These are phyloP conservation scores for Ctenopoma kingsleyae DNA, from an alignment of 2,797 vertebrate species.

Conservation along the genomic window DNA sequence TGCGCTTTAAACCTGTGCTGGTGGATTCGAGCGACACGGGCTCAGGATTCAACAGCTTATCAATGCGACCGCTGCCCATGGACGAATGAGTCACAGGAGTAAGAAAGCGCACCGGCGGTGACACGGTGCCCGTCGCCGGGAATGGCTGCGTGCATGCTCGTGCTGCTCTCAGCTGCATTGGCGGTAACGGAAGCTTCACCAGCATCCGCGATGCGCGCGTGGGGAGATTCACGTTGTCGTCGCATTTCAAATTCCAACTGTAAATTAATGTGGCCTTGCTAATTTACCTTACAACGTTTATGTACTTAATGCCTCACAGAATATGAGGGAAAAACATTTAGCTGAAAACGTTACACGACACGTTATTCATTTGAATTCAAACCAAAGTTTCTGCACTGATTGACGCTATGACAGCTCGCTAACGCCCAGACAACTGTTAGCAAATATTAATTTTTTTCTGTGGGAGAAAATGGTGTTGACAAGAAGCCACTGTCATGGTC, in stretches of 20 bases:
- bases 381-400: conserved; percentile 34
- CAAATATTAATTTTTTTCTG: no score
- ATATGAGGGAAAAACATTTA: neutral
- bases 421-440: neutral
- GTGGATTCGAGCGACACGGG: neutral
- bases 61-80: neutral
- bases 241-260: neutral
- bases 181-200: conserved; percentile 23
- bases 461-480: neutral
- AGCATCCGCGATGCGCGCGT: conserved; percentile 13
- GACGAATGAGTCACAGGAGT: conserved; percentile 25
- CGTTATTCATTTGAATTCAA: neutral
- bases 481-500: neutral
- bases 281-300: neutral
- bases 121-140: neutral
- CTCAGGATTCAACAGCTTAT: conserved; percentile 33
- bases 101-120: neutral
- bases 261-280: neutral
- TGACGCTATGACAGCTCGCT: conserved; percentile 2
- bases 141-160: neutral
- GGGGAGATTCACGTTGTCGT: conserved; percentile 24
- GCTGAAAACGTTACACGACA: neutral
- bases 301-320: neutral
- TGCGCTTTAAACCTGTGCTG: neutral
- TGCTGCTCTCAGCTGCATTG: conserved; percentile 20